phyloP scores from a whole-genome alignment of 2,888 invertebrate genomes.

The Frankliniella fusca region DNA sequence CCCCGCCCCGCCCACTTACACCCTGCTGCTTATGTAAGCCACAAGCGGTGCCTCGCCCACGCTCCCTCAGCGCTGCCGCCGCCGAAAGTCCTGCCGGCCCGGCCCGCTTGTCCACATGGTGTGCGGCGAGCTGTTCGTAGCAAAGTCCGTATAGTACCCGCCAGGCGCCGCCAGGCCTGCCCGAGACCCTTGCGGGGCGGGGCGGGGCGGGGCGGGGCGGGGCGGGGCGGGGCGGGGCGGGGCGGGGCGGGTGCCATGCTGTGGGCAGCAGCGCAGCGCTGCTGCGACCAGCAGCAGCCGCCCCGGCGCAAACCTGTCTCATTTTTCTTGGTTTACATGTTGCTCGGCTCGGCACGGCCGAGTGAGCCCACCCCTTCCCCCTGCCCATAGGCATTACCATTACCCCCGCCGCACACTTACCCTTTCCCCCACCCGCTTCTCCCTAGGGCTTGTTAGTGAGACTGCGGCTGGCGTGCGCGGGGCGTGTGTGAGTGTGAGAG shows the following conservation, averaged over 20 bases:
- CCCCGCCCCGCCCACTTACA: too few relatives aligned
- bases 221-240: background rate
- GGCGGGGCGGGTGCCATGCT: background rate
- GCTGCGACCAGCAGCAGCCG: background rate
- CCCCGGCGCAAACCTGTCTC: background rate
- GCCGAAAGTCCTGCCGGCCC: too few relatives aligned
- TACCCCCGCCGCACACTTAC: too few relatives aligned
- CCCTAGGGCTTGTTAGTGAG: background rate
- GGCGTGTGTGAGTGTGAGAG: background rate
- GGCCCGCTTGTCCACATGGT: too few relatives aligned
- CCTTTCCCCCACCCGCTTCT: too few relatives aligned
- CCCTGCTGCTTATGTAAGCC: too few relatives aligned
- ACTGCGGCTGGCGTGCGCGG: background rate
- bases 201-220: background rate
- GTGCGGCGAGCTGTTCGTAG: too few relatives aligned
- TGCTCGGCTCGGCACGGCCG: background rate
- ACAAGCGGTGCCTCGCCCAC: too few relatives aligned
- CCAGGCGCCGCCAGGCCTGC: background rate
- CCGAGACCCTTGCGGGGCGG: background rate
- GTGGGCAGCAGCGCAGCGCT: background rate
- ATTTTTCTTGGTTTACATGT: slow-evolving; percentile 15
- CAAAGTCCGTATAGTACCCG: background rate
- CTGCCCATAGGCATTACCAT: too few relatives aligned
- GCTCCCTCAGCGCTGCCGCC: too few relatives aligned
- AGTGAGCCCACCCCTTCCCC: too few relatives aligned